phyloP scores from a whole-genome alignment of 2,888 invertebrate genomes.

The Zaprionus obscuricornis region DNA sequence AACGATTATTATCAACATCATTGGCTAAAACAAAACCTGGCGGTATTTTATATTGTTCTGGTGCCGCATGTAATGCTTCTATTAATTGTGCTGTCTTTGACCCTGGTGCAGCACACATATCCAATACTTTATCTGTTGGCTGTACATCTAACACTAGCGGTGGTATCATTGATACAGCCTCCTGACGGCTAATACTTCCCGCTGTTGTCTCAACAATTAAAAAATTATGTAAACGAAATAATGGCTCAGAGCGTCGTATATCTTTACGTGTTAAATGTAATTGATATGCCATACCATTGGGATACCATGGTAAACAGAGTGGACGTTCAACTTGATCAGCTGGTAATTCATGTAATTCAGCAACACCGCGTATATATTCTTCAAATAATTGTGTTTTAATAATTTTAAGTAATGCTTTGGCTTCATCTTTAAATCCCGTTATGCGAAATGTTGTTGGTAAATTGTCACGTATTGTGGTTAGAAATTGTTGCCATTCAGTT shows the following conservation, averaged over 20 bases:
- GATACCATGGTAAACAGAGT: constrained; percentile 95
- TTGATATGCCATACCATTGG: constrained; percentile 96
- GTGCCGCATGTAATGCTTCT: constrained; percentile 93
- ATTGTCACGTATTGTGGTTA: constrained; percentile 89
- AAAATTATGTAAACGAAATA: constrained; percentile 96
- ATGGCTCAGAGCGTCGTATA: constrained; percentile 92
- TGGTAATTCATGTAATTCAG: constrained; percentile 80
- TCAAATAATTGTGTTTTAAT: constrained; percentile 93
- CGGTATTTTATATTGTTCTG: constrained; percentile 88
- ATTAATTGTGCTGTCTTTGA: constrained; percentile 99
- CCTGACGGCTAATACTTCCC: constrained; percentile 97
- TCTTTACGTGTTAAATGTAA: constrained; percentile 94
- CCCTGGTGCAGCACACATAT: constrained; percentile 99
- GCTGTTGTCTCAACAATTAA: constrained; percentile 97
- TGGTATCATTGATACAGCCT: constrained; percentile 99
- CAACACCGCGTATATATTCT: constrained; percentile 87
- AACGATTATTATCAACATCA: constrained; percentile 97
- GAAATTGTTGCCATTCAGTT: constrained; percentile 93
- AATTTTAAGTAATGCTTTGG: constrained; percentile 90
- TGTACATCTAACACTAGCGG: constrained; percentile 95
- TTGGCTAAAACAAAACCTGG: constrained; percentile 98
- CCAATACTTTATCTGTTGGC: constrained; percentile 96
- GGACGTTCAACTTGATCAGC: constrained; percentile 86
- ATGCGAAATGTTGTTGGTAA: constrained; percentile 98
- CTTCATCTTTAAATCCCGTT: constrained; percentile 94